phyloP scores from a whole-genome alignment of 2,888 invertebrate genomes.

The Rotaria macrura region DNA sequence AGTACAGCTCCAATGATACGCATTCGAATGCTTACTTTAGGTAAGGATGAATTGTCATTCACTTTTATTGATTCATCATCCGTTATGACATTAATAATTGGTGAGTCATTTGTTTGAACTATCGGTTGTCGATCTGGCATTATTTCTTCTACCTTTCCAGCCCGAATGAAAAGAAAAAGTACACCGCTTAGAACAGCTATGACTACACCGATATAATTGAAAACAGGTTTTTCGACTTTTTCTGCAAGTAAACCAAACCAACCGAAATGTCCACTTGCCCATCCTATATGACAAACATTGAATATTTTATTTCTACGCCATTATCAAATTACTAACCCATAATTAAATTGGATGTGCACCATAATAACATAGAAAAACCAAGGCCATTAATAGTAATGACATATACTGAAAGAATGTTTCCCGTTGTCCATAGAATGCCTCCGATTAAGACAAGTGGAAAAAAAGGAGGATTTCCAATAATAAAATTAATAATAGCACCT shows the following conservation, averaged over 20 bases:
- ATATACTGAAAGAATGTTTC: conserved; percentile 45
- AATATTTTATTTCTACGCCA: not conserved
- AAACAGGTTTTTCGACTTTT: conserved; percentile 38
- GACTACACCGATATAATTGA: conserved; percentile 45
- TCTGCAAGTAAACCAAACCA: conserved; percentile 43
- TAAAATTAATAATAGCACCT: conserved; percentile 46
- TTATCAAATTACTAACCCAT: conserved; percentile 38
- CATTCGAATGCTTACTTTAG: not conserved
- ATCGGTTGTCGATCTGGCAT: not conserved
- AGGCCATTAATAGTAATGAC: conserved; percentile 52
- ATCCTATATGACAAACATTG: conserved; percentile 14
- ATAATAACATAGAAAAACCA: conserved; percentile 52
- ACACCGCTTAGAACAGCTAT: conserved; percentile 42
- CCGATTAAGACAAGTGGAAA: conserved; percentile 53
- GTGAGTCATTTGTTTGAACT: not conserved
- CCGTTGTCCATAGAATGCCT: conserved; percentile 51
- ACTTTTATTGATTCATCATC: not conserved
- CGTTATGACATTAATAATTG: not conserved
- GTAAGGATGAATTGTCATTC: too few relatives aligned
- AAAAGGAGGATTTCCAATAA: conserved; percentile 46
- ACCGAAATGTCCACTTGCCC: conserved; percentile 43
- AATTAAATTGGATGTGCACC: conserved; percentile 51
- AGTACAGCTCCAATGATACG: conserved; percentile 41
- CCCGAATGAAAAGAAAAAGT: conserved; percentile 41
- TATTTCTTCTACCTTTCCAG: conserved; percentile 35